Base-by-base conservation (phyloP, 2,113 vertebrate species). In the Rhinolophus ferrumequinum region DNA sequence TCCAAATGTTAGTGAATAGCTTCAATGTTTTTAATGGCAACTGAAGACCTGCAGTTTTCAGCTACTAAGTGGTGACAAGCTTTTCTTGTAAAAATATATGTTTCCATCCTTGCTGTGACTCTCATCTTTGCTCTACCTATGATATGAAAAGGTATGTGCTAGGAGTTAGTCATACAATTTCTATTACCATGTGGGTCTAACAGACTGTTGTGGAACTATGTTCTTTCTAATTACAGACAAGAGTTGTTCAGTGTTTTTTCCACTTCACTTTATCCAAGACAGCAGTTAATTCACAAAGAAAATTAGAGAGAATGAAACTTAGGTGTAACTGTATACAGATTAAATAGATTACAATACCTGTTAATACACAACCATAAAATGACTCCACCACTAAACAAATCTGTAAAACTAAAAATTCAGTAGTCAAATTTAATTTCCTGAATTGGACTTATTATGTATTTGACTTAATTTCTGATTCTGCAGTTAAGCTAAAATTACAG, bases 401-500 rank as follows among this genome's bases (percentile, higher is more conserved):
- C 47, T 64, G 2, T 64, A 35, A 81, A 79, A 73, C 6, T 41
- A 15, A n/a, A 54, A 92, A 70, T 56, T 47, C 1, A 35, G 30
- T 35, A 52, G 8, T 76, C 10, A 89, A 35, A 44, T 80, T 44
- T 22, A 89, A 22, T 16, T 77, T 0, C 11, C 6, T 60, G 41
- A 87, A 83, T 56, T 84, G 8, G 18, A 73, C 0, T 38, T 60
- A 73, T 6, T 58, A 18, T 44, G 5, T 4, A 87, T 70, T 50
- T 58, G 33, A 21, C 6, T 84, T 76, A 28, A 54, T 33, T 86
- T 90, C 26, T 82, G 15, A 82, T 52, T 76, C 44, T 66, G 28
- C 90, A 94, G 5, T 58, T 69, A 82, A 66, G 38, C 62, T 77
- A 77, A 87, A 93, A 60, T 93, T 75, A 77, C 33, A 58, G 30